A percentile compares a stretch with the other conserved stretches of the same genome.
These are phyloP conservation scores for Tangachromis dhanisi DNA, from an alignment of 2,113 vertebrate genomes.

Conservation along the genomic window DNA sequence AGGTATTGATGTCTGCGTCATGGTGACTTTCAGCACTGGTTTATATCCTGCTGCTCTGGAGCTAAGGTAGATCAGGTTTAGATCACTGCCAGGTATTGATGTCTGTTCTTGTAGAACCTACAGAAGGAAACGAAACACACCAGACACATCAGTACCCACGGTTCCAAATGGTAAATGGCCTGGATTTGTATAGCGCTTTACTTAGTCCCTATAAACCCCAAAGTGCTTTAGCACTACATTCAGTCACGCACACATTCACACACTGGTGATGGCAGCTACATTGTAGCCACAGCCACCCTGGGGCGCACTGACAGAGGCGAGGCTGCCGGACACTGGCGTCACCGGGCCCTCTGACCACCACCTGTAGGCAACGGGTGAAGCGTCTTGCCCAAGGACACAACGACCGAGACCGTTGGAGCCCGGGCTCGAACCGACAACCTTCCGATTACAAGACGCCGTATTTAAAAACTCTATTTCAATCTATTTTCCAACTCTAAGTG, in stretches of 20 bases:
- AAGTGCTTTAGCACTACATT: rapidly evolving
- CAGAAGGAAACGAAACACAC: not conserved
- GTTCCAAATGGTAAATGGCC: rapidly evolving
- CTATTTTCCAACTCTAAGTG: too few species aligned
- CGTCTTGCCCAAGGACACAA: not conserved
- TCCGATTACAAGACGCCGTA: rapidly evolving
- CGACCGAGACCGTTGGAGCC: rapidly evolving
- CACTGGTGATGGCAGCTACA: not conserved
- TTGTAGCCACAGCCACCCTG: rapidly evolving
- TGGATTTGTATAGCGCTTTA: rapidly evolving
- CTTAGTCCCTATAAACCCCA: rapidly evolving
- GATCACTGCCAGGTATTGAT: conserved; percentile 87
- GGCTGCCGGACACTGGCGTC: rapidly evolving
- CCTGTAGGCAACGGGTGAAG: not conserved
- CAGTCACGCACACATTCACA: rapidly evolving
- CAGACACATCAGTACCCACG: not conserved
- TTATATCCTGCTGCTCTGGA: conserved; percentile 93
- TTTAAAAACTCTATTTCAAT: too few species aligned
- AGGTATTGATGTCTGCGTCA: conserved; percentile 90
- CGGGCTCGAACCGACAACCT: rapidly evolving
- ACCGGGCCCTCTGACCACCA: not conserved
- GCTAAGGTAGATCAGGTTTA: conserved; percentile 90
- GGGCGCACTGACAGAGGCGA: not conserved
- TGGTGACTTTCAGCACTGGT: conserved; percentile 92
- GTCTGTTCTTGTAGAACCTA: conserved; percentile 97